A percentile compares a stretch with the other conserved stretches of the same genome.
phyloP scores from a whole-genome alignment of 2,113 vertebrate species.

The Pluvialis apricaria region DNA sequence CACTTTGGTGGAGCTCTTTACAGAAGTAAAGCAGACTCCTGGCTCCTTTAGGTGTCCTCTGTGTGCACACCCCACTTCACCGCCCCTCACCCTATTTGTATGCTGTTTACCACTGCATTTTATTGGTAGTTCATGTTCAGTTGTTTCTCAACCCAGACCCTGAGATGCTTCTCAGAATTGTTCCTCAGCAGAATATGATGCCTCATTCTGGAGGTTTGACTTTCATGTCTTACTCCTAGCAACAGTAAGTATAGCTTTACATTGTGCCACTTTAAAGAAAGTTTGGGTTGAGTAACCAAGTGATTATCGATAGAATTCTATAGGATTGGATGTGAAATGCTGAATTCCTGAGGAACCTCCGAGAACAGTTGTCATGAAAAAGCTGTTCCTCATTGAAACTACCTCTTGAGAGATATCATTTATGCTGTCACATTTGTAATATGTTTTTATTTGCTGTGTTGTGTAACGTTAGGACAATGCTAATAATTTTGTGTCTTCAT shows the following conservation, averaged over 20 bases:
- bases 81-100: neutral
- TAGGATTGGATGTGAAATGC: neutral
- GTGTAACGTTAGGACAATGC: neutral
- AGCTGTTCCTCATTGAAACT: neutral
- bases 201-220: neutral
- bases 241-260: neutral
- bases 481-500: neutral
- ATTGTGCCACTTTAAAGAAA: neutral
- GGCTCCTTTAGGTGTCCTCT: neutral
- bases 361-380: neutral
- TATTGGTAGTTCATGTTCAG: neutral
- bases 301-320: neutral
- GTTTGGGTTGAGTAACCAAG: neutral
- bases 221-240: neutral
- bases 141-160: neutral
- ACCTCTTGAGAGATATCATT: neutral
- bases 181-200: neutral
- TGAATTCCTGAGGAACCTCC: neutral
- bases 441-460: neutral
- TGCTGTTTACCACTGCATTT: neutral
- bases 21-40: neutral
- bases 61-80: accelerated
- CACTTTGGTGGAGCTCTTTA: neutral
- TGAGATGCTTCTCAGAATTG: neutral
- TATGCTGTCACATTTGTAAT: neutral